Base-by-base conservation (phyloP, 2,797 vertebrate genomes). In the Sparus aurata region DNA sequence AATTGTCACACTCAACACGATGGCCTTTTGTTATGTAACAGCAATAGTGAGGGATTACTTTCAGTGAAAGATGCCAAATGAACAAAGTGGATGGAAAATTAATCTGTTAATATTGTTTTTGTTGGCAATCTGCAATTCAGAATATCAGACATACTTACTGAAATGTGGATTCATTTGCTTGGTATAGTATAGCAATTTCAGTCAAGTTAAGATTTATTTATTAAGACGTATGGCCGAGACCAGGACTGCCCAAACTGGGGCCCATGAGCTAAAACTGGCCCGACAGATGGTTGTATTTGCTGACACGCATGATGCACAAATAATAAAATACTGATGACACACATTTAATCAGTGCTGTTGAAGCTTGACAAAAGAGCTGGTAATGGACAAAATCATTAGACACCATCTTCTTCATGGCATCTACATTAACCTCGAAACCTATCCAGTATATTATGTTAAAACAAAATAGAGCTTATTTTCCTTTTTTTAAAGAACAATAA, bases 11-110 rank as follows among this genome's bases (percentile, higher is more conserved):
- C 18, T 73, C 27, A 60, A 58, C 20, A 61, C 46, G 27, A 20
- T 74, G 61, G 58, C 47, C 38, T 61, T 83, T 74, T 65, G 34
- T 85, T 80, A 82, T 64, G 77, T 77, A 90, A 86, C 20, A 69
- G 85, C 38, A 77, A 86, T 34, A 82, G 22, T 17, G 61, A 52
- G 25, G 34, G 80, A 83, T 85, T 78, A 76, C 76, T 71, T 58
- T 58, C 58, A 71, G 52, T n/a, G 49, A 79, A 75, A 80, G 63
- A 76, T 59, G 54, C n/a, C 46, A 85, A 79, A 84, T 61, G 61
- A 77, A 59, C 47, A 79, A 77, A 76, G 27, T 70, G 63, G 53
- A 69, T 60, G 6, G 6, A 73, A 80, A 75, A 77, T 66, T 67
- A 70, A 60, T 60, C 50, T 60, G 59, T 34, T 55, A 18, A 18